Evolutionary conservation across 2,888 invertebrate genomes (phyloP), one percentile per base, ranked within the genome.

Genomic region (Drosophila vallismaia): DNA sequence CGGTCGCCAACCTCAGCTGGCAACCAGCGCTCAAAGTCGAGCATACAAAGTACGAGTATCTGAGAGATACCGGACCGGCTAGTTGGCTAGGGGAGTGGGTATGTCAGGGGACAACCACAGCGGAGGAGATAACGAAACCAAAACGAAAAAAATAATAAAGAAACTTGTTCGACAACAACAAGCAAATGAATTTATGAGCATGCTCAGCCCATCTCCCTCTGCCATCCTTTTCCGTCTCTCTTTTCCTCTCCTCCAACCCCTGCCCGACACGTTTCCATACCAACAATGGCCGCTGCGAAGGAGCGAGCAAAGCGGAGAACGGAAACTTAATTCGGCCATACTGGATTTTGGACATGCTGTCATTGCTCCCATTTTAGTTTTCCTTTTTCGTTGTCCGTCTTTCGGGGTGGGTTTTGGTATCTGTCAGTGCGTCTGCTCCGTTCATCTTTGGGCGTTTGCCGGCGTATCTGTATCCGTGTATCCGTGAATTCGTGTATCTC

Each of bases 251-350:
- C 24, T 4, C 38, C 12, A 14, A 0, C 33, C 44, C 31, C 48
- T 29, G 31, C 26, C 24, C 19, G 12, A 10, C 57, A 74, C 73
- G 87, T 86, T 81, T 79, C 54, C 85, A 88, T 88, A 75, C 78
- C 74, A 87, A 88, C 87, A 81, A 86, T 82, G 85, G 84, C 80
- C 77, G 85, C 73, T 55, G 63, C 80, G 82, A 84, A 84, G 76
- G 82, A 84, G 80, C 73, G 74, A 48, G 71, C 76, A 80, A 82
- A 82, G 78, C 54, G 72, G 67, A 76, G 55, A 79, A 58, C 57
- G 63, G 79, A 71, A 75, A 74, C 81, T 81, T 78, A 77, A 80
- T 86, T 86, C 90, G 88, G 89, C 89, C 89, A 89, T 89, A 79
- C 89, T 89, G 89, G 88, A 88, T 86, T 89, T 86, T 80, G 78